Conservation (phyloP, 2,113 vertebrate species). For the Bagarius yarrelli region DNA sequence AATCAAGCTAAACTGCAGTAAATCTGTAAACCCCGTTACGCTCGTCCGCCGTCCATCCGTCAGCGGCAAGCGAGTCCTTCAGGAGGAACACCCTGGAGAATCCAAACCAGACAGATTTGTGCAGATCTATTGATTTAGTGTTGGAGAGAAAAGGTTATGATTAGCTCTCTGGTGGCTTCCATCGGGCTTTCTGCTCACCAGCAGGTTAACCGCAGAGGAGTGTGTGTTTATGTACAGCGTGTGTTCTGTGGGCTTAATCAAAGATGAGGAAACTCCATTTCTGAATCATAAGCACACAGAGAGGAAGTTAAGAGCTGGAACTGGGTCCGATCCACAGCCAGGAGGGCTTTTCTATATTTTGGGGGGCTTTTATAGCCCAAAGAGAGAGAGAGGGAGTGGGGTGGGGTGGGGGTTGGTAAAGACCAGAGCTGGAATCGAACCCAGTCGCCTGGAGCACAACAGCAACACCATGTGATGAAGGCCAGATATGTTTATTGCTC, state of each 20-base stretch:
- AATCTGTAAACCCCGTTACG: slow-evolving; percentile 26
- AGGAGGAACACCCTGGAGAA: neutral
- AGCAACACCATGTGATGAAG: no score
- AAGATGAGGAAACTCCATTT: neutral
- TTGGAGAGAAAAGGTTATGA: neutral
- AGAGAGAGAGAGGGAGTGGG: no score
- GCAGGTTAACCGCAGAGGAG: neutral
- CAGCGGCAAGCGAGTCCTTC: neutral
- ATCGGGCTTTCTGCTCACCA: slow-evolving; percentile 4
- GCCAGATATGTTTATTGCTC: no score
- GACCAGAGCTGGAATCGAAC: no score
- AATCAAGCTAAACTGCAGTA: slow-evolving; percentile 9
- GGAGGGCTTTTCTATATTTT: no score
- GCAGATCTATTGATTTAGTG: slow-evolving; percentile 19
- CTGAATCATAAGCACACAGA: neutral
- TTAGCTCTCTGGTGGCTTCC: slow-evolving; percentile 7
- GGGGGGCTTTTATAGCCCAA: no score
- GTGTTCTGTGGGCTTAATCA: slow-evolving; percentile 15
- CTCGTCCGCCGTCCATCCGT: neutral
- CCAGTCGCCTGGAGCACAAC: no score
- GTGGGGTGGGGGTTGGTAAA: no score
- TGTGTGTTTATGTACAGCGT: neutral
- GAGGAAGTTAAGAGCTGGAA: neutral
- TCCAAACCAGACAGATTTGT: neutral
- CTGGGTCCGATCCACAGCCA: neutral